Percentiles rank a stretch among this genome's conserved stretches.
phyloP scores from a whole-genome alignment of 2,888 invertebrate species.

The Parnassius smintheus region DNA sequence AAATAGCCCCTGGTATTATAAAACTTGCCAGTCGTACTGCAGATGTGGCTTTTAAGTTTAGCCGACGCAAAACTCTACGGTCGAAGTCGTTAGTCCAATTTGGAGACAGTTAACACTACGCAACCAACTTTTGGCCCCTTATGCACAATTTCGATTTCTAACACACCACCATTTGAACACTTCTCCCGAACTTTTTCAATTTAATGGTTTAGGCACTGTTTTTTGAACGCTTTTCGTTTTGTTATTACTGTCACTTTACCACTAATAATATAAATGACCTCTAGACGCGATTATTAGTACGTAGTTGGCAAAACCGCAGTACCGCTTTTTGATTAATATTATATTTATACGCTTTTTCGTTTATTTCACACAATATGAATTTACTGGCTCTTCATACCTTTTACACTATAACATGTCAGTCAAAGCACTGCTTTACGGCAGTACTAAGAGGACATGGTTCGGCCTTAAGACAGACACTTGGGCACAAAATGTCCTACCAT shows the following conservation, averaged over 20 bases:
- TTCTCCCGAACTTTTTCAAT: conserved; percentile 36
- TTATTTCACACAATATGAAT: too few species aligned
- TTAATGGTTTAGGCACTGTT: conserved; percentile 37
- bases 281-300: too few species aligned
- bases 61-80: conserved; percentile 10
- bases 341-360: too few species aligned
- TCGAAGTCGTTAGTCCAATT: conserved; percentile 58
- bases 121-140: conserved; percentile 48
- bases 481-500: too few species aligned
- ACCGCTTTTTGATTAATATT: too few species aligned
- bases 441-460: too few species aligned
- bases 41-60: conserved; percentile 16
- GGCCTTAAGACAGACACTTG: too few species aligned
- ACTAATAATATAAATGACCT: too few species aligned
- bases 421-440: too few species aligned
- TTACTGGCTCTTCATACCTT: too few species aligned
- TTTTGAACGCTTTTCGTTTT: conserved; percentile 39
- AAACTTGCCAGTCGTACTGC: conserved; percentile 1
- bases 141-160: conserved; percentile 55
- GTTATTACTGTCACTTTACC: not conserved
- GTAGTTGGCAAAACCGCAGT: too few species aligned
- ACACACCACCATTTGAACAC: conserved; percentile 45
- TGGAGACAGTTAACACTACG: conserved; percentile 54
- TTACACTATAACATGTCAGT: too few species aligned
- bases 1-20: not conserved